Evolutionary conservation across 2,888 invertebrate species (phyloP).

Genomic region (Catocala fraxini): DNA sequence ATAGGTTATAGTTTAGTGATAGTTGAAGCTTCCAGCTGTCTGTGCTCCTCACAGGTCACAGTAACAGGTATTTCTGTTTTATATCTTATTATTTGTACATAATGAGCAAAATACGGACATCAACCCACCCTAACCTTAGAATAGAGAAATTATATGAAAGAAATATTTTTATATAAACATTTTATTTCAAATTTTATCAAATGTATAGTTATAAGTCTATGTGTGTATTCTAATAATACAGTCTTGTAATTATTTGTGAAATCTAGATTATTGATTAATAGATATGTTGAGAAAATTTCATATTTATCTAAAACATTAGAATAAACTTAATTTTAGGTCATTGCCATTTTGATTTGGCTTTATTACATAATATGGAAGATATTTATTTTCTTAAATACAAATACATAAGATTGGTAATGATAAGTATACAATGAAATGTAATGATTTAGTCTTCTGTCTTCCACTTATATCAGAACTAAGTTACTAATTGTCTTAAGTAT

Average conservation of each 20-base stretch:
- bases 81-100: slow-evolving; percentile 62
- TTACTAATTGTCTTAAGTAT: slow-evolving; percentile 5
- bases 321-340: background rate
- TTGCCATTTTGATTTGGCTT: background rate
- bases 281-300: background rate
- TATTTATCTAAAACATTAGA: background rate
- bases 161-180: slow-evolving; percentile 37
- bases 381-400: slow-evolving; percentile 6
- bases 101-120: slow-evolving; percentile 79
- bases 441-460: slow-evolving; percentile 57
- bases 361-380: background rate
- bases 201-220: slow-evolving; percentile 26
- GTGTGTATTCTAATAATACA: slow-evolving; percentile 17
- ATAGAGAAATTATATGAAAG: slow-evolving; percentile 58
- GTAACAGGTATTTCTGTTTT: slow-evolving; percentile 20
- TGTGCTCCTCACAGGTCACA: slow-evolving; percentile 29
- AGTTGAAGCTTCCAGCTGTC: slow-evolving; percentile 39
- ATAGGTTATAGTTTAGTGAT: slow-evolving; percentile 27
- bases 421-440: slow-evolving; percentile 23
- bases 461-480: slow-evolving; percentile 39
- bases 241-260: slow-evolving; percentile 16
- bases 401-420: slow-evolving; percentile 8
- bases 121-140: slow-evolving; percentile 82
- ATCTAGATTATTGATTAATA: background rate
- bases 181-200: slow-evolving; percentile 36